These are phyloP conservation scores for Galerucella pusilla DNA, from an alignment of 2,888 invertebrate species.

Conservation along the genomic window DNA sequence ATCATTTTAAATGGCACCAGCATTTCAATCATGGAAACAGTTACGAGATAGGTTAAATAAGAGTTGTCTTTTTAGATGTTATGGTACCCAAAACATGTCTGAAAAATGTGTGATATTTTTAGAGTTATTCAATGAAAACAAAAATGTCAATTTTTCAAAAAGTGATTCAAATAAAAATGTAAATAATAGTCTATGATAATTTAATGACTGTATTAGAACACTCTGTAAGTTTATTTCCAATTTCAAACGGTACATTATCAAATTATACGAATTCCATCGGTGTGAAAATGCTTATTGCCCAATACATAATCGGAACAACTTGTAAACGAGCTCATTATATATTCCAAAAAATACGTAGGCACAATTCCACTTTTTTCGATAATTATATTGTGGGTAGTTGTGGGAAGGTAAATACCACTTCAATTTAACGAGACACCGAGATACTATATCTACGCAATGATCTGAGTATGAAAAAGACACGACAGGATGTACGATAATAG, in stretches of 20 bases:
- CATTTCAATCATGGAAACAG: too few relatives aligned
- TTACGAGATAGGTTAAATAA: too few relatives aligned
- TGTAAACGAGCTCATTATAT: not conserved
- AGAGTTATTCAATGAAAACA: too few relatives aligned
- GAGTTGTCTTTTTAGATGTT: too few relatives aligned
- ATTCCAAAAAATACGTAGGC: conserved; percentile 8
- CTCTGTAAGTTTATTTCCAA: not conserved
- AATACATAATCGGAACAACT: not conserved
- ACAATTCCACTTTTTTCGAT: conserved; percentile 1
- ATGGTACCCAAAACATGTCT: too few relatives aligned
- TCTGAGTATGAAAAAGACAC: conserved; percentile 8
- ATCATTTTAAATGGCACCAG: too few relatives aligned
- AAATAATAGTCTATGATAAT: not conserved
- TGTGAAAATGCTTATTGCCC: conserved; percentile 3
- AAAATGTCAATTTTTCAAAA: too few relatives aligned
- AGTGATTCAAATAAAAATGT: too few relatives aligned
- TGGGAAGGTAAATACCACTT: conserved; percentile 12
- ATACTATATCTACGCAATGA: not conserved
- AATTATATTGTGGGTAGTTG: conserved; percentile 8
- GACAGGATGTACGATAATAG: conserved; percentile 29
- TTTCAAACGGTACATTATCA: not conserved
- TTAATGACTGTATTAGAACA: too few relatives aligned
- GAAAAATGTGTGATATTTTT: too few relatives aligned
- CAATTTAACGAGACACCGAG: not conserved
- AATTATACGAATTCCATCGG: not conserved